phyloP scores from a whole-genome alignment of 1,140 invertebrate species.

The Magallana ariakensis region DNA sequence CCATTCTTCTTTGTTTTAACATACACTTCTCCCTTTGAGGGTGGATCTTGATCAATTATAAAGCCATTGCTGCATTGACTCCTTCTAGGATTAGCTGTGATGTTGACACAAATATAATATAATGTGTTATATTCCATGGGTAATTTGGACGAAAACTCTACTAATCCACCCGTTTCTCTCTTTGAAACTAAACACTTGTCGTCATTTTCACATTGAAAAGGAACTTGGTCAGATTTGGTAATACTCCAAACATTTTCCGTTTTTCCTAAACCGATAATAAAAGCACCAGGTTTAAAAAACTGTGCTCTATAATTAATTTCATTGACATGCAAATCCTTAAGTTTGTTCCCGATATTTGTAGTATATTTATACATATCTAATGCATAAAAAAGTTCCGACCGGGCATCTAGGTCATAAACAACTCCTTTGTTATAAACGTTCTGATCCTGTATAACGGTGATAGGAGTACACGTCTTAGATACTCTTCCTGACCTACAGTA shows the following conservation, averaged over 20 bases:
- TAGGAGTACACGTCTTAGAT: not conserved
- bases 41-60: not conserved
- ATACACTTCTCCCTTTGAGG: not conserved
- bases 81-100: not conserved
- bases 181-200: not conserved
- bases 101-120: not conserved
- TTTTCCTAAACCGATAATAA: not conserved
- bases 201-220: not conserved
- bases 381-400: not conserved
- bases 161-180: not conserved
- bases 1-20: not conserved
- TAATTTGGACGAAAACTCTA: not conserved
- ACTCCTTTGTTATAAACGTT: not conserved
- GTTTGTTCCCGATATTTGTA: not conserved
- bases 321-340: not conserved
- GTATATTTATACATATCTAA: not conserved
- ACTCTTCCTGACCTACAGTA: constrained; percentile 1
- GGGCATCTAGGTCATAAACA: constrained; percentile 7
- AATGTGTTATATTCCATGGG: not conserved
- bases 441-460: not conserved
- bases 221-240: not conserved
- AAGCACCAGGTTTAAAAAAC: not conserved
- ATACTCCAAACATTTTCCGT: not conserved
- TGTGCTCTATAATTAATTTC: not conserved
- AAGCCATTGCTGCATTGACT: constrained; percentile 17